Conservation (phyloP, 2,888 invertebrate genomes). For the Coenonympha arcania region DNA sequence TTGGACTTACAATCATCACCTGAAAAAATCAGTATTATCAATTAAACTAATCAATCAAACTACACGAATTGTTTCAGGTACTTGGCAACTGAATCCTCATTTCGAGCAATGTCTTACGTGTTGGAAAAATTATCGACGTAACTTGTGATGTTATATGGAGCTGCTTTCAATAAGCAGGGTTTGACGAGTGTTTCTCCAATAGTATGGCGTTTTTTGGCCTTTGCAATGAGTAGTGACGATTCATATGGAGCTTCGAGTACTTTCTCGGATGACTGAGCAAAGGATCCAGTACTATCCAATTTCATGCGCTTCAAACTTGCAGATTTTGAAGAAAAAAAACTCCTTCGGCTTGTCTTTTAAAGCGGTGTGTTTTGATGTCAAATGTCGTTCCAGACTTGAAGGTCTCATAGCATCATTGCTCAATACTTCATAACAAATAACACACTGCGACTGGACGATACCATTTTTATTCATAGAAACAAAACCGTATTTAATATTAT, state of each 20-base stretch:
- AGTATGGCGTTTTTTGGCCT: slow-evolving; percentile 26
- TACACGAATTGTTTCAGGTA: too few species aligned
- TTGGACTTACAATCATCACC: too few species aligned
- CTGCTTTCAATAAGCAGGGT: slow-evolving; percentile 28
- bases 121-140: too few species aligned
- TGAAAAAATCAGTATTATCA: too few species aligned
- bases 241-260: slow-evolving; percentile 15
- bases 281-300: slow-evolving; percentile 8
- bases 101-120: too few species aligned
- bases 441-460: slow-evolving; percentile 23
- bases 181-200: slow-evolving; percentile 27
- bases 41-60: too few species aligned
- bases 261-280: slow-evolving; percentile 20
- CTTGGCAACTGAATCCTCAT: too few species aligned
- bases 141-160: too few species aligned
- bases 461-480: slow-evolving; percentile 19
- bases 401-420: slow-evolving; percentile 23
- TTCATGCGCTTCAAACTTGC: slow-evolving; percentile 2
- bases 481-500: slow-evolving; percentile 21
- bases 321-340: slow-evolving; percentile 9
- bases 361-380: slow-evolving; percentile 19
- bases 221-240: slow-evolving; percentile 22
- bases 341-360: slow-evolving; percentile 21
- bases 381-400: slow-evolving; percentile 17
- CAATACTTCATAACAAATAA: slow-evolving; percentile 21